Conservation (phyloP, 2,113 vertebrate genomes). For the Callipepla squamata region DNA sequence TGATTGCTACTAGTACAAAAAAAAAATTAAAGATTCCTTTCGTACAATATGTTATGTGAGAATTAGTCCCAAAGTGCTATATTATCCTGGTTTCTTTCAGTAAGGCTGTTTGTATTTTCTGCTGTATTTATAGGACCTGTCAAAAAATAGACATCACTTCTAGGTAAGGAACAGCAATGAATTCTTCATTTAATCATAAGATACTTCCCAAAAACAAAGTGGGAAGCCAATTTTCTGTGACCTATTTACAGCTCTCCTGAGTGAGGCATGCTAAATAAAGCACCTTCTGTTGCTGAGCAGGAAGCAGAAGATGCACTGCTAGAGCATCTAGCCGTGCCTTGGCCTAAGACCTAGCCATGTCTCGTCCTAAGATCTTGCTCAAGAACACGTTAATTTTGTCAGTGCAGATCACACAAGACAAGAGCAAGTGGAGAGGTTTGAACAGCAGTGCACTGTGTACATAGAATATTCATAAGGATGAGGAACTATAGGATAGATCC, state of each 20-base stretch:
- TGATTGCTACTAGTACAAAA: not conserved
- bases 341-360: too few species aligned
- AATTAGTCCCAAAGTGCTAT: not conserved
- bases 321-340: not conserved
- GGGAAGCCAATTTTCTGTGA: slow-evolving; percentile 39
- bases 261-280: slow-evolving; percentile 44
- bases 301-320: not conserved
- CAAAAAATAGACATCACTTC: slow-evolving; percentile 14
- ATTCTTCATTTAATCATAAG: slow-evolving; percentile 27
- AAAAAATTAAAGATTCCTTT: not conserved
- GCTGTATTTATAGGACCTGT: not conserved
- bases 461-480: not conserved
- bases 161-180: slow-evolving; percentile 22
- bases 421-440: not conserved
- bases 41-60: not conserved
- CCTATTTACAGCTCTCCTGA: slow-evolving; percentile 29
- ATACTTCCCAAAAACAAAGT: slow-evolving; percentile 18
- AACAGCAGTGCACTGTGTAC: not conserved
- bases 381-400: not conserved
- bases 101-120: not conserved
- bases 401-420: not conserved
- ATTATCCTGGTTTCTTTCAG: not conserved
- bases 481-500: not conserved
- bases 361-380: not conserved
- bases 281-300: slow-evolving; percentile 22